A percentile compares a stretch with the other conserved stretches of the same genome.
These are phyloP conservation scores for Eulemur rufifrons DNA, from an alignment of 2,113 vertebrate species.

Conservation along the genomic window DNA sequence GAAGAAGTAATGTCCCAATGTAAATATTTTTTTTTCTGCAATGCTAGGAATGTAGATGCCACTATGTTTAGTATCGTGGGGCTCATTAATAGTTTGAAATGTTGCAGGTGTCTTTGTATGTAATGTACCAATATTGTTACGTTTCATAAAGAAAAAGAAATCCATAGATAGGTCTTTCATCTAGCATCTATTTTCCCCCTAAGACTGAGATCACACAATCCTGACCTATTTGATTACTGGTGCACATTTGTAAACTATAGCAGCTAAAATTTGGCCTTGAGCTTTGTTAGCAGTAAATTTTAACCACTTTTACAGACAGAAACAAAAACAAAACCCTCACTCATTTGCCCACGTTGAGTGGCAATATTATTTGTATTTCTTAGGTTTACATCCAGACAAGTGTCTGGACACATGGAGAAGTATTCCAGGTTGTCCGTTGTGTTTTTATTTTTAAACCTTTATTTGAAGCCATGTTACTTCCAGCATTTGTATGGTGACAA, in stretches of 20 bases:
- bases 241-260: not conserved
- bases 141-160: conserved; percentile 7
- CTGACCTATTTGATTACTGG: conserved; percentile 3
- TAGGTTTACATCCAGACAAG: conserved; percentile 7
- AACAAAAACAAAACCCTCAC: conserved; percentile 12
- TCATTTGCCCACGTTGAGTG: not conserved
- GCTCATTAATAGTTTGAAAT: not conserved
- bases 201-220: not conserved
- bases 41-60: not conserved
- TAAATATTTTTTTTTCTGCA: not conserved
- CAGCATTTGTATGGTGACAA: not conserved
- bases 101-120: not conserved
- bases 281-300: not conserved
- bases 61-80: not conserved
- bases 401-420: not conserved
- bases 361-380: not conserved
- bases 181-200: not conserved
- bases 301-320: not conserved
- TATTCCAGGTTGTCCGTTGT: not conserved
- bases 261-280: conserved; percentile 33
- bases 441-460: conserved; percentile 45
- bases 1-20: not conserved
- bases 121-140: not conserved
- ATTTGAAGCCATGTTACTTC: not conserved
- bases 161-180: not conserved